phyloP scores from a whole-genome alignment of 2,113 vertebrate genomes.

The Bujurquina vittata region DNA sequence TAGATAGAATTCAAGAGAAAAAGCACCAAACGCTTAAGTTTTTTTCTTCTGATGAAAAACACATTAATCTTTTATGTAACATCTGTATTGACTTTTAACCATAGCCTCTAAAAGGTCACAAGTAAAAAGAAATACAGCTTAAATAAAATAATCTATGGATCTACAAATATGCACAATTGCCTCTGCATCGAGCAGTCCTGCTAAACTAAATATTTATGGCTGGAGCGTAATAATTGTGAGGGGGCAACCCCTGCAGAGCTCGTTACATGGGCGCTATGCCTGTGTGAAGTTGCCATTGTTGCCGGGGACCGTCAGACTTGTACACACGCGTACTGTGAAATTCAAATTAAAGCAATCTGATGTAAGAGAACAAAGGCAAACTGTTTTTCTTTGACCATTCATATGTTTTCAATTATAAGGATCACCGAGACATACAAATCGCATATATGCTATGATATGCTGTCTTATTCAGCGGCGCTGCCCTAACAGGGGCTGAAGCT shows the following conservation, averaged over 20 bases:
- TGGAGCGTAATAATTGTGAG: conserved; percentile 9
- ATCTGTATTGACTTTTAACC: too few species aligned
- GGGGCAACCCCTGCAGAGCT: background rate
- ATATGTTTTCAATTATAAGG: conserved; percentile 42
- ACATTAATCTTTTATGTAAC: background rate
- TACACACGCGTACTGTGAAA: conserved; percentile 23
- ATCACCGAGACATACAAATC: conserved; percentile 5
- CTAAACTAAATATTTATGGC: conserved; percentile 9
- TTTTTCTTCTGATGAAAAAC: background rate
- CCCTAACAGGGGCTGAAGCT: conserved; percentile 20
- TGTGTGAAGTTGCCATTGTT: conserved; percentile 50
- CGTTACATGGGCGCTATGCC: conserved; percentile 8
- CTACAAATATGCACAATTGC: background rate
- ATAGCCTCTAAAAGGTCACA: background rate
- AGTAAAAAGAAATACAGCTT: background rate
- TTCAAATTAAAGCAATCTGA: conserved; percentile 47
- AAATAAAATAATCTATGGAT: background rate
- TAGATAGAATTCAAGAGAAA: background rate
- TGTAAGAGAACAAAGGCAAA: conserved; percentile 30
- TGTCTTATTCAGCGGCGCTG: background rate
- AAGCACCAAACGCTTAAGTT: background rate
- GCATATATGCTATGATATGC: background rate
- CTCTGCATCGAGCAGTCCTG: background rate
- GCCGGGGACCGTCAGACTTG: conserved; percentile 20
- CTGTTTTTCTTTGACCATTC: conserved; percentile 22